Evolutionary conservation across 2,113 vertebrate genomes (phyloP).

Genomic region (Periophthalmodon schlosseri): DNA sequence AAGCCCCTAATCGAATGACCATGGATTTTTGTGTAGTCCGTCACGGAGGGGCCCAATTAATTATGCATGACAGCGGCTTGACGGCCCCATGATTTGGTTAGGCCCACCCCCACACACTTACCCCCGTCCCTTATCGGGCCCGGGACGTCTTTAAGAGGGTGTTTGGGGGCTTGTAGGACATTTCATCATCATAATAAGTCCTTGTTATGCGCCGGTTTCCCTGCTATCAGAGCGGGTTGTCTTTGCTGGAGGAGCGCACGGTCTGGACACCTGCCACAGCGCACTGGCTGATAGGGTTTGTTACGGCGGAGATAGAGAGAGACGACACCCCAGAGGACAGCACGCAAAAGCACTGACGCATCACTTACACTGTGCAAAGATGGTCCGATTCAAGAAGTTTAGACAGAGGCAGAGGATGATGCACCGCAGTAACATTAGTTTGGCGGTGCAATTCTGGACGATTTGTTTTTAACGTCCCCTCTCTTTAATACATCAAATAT

Average conservation of each 20-base stretch:
- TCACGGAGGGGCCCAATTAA: conserved; percentile 87
- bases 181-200: conserved; percentile 76
- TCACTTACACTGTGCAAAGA: background rate
- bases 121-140: conserved; percentile 80
- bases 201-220: conserved; percentile 66
- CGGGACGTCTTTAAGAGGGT: conserved; percentile 71
- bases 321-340: conserved; percentile 36
- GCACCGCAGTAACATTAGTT: background rate
- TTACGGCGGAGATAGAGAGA: conserved; percentile 40
- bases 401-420: background rate
- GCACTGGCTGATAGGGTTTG: conserved; percentile 30
- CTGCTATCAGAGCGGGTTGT: conserved; percentile 63
- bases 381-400: background rate
- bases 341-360: conserved; percentile 34
- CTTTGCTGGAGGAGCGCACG: conserved; percentile 42
- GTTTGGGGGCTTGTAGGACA: conserved; percentile 69
- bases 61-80: conserved; percentile 96
- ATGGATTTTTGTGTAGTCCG: conserved; percentile 93
- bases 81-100: conserved; percentile 92
- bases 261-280: conserved; percentile 66
- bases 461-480: background rate
- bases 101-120: conserved; percentile 58
- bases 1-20: conserved; percentile 94
- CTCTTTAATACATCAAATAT: too few species aligned
- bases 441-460: background rate